phyloP scores from a whole-genome alignment of 2,113 vertebrate species.

The Vulpes lagopus region DNA sequence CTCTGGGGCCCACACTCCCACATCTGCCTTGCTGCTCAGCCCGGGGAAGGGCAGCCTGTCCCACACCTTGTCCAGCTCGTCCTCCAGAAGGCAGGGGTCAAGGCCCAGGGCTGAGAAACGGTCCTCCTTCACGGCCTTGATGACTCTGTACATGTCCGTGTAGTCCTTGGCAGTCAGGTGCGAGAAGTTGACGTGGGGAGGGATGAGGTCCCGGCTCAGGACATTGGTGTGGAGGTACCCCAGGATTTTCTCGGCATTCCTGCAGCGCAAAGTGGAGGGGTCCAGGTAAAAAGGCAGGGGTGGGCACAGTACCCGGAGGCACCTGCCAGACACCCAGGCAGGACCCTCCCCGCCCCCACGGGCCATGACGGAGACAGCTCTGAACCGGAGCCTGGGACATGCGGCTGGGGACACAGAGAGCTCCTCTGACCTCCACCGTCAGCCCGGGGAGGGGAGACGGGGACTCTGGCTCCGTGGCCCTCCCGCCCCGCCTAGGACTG shows the following conservation, averaged over 20 bases:
- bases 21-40: neutral
- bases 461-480: neutral
- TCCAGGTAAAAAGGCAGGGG: neutral
- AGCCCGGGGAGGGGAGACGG: neutral
- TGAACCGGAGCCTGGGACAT: neutral
- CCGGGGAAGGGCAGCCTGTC: neutral
- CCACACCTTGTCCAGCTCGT: constrained; percentile 96
- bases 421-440: neutral
- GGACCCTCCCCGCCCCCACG: neutral
- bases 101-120: constrained; percentile 93
- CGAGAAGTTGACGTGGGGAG: constrained; percentile 97
- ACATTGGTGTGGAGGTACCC: constrained; percentile 93
- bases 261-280: constrained; percentile 69
- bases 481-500: neutral
- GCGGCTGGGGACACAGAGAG: neutral
- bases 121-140: constrained; percentile 95
- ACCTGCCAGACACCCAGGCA: neutral
- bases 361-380: neutral
- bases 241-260: constrained; percentile 97
- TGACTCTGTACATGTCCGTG: constrained; percentile 96
- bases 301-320: neutral
- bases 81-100: constrained; percentile 94
- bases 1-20: neutral
- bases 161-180: constrained; percentile 96
- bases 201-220: constrained; percentile 96